phyloP scores from a whole-genome alignment of 2,797 vertebrate species.

The Channa striata region DNA sequence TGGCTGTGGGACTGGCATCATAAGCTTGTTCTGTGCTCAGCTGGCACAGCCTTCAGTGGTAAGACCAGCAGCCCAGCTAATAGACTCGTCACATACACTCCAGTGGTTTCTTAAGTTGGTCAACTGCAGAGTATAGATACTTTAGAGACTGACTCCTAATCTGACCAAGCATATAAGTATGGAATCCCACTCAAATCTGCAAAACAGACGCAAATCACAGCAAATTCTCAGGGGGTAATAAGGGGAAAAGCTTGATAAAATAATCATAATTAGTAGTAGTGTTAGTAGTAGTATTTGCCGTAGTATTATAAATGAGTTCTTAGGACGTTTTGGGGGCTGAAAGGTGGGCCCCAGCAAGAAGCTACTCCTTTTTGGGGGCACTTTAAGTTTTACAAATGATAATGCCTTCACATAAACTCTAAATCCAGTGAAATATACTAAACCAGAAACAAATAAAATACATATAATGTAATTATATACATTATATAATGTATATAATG shows the following conservation, averaged over 20 bases:
- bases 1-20: constrained; percentile 87
- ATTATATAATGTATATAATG: too few species aligned
- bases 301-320: too few species aligned
- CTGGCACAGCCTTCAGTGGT: constrained; percentile 82
- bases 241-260: too few species aligned
- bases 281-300: too few species aligned
- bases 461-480: too few species aligned
- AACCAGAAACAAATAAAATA: background rate
- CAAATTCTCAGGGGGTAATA: background rate
- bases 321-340: too few species aligned
- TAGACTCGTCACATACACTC: background rate
- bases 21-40: constrained; percentile 88
- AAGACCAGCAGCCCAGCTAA: constrained; percentile 26
- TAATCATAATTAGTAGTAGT: too few species aligned
- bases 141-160: background rate
- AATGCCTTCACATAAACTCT: background rate
- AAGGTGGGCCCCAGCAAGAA: too few species aligned
- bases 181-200: background rate
- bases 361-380: background rate
- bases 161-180: background rate
- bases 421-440: constrained; percentile 1
- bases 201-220: background rate
- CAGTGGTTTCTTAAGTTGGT: background rate
- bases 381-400: background rate
- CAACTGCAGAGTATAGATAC: background rate